Evolutionary conservation across 2,888 invertebrate genomes (phyloP), one percentile per base, ranked within the genome.

Genomic region (Drosophila trichaetosa): DNA sequence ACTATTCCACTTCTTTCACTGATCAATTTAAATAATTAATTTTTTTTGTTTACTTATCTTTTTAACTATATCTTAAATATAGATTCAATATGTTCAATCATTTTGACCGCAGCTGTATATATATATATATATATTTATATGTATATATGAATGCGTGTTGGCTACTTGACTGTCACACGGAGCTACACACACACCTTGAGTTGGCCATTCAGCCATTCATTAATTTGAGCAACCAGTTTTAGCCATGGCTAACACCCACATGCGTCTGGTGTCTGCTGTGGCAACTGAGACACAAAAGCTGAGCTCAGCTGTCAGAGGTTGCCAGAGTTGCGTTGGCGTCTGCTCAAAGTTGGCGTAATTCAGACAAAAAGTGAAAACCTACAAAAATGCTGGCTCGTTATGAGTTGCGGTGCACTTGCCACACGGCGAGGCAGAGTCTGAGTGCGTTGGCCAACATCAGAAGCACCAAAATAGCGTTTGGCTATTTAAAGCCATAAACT

Each of bases 231-330:
- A 79, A 80, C 77, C 77, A 80, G 80, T 77, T 76, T 66, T 51
- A 67, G 63, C 76, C 71, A 57, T 79, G 76, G 75, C 76, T 74
- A 29, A 60, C 77, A 48, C 78, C 81, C 81, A 78, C 78, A 72
- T 67, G 66, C 60, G 72, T 76, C 46, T 21, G 46, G 21, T 46
- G 46, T 16, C 46, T 46, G 46, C 10, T 24, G 24, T 24, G 46
- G 16, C 46, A 21, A 31, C 16, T 11, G 59, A 52, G 74, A 69
- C 63, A 76, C 69, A 69, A 69, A 64, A 76, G 62, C 52, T 75
- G 63, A 76, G 42, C 56, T 58, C 42, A 36, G 46, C 36, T 69
- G 21, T 58, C 49, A 38, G 42, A 69, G 66, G 31, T 46, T 46
- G 67, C 24, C 33, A 16, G 18, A 51, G 29, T 27, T 49, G 66